Conservation (phyloP, 2,888 invertebrate species). For the Lissocephala sabroskyi region DNA sequence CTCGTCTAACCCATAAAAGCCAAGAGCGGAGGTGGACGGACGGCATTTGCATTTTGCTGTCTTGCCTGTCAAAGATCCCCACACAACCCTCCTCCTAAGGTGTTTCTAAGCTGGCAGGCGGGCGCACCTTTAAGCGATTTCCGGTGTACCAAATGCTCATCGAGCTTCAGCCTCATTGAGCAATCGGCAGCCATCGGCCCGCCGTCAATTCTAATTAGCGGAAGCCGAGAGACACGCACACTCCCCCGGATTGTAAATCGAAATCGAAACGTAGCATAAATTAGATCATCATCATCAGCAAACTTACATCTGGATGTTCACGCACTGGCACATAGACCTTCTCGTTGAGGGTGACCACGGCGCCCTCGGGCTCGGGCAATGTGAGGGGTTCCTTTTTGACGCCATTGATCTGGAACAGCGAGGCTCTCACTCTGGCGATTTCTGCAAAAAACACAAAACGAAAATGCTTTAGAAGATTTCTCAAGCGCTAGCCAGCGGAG, state of each 20-base stretch:
- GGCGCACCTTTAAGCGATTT: conserved; percentile 69
- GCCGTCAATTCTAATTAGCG: conserved; percentile 67
- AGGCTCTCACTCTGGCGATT: conserved; percentile 97
- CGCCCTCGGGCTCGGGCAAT: conserved; percentile 92
- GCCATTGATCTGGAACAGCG: conserved; percentile 99
- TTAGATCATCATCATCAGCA: conserved; percentile 39
- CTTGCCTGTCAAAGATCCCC: too few species aligned
- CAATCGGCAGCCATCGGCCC: conserved; percentile 6
- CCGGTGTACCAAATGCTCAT: conserved; percentile 70
- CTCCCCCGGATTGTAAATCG: too few species aligned
- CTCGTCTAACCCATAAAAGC: conserved; percentile 46
- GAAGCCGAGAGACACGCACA: conserved; percentile 32
- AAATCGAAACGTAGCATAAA: conserved; percentile 32
- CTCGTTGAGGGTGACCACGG: conserved; percentile 94
- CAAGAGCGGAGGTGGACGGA: conserved; percentile 3
- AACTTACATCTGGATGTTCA: conserved; percentile 99
- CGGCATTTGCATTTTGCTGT: conserved; percentile 47
- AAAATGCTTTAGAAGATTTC: neutral
- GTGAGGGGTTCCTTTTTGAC: conserved; percentile 94
- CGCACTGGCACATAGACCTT: conserved; percentile 99
- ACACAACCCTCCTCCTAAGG: too few species aligned
- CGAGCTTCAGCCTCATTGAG: conserved; percentile 58
- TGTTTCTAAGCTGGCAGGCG: too few species aligned
- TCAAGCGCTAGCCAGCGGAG: too few species aligned
- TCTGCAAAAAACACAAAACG: conserved; percentile 80